A percentile compares a stretch with the other conserved stretches of the same genome.
Conservation (phyloP, 1,140 invertebrate species). For the Tetramorium simillimum region DNA sequence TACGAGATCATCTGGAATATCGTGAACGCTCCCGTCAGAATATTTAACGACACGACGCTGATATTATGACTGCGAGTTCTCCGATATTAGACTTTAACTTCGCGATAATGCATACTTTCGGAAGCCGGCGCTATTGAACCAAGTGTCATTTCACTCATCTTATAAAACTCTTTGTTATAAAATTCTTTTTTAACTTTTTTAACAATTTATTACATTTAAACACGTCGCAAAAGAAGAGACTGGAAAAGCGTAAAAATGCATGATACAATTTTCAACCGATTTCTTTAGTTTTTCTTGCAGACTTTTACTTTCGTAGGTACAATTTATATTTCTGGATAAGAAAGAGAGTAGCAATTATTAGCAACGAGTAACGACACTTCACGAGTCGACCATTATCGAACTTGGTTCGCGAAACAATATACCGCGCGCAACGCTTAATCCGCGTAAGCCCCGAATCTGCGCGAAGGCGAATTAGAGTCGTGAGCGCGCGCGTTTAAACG, state of each 20-base stretch:
- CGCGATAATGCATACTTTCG: not conserved
- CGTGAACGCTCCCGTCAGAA: conserved; percentile 23
- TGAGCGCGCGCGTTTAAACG: conserved; percentile 28
- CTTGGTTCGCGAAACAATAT: conserved; percentile 25
- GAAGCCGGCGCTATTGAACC: not conserved
- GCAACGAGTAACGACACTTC: conserved; percentile 13
- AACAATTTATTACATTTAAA: conserved; percentile 10
- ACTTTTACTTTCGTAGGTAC: not conserved
- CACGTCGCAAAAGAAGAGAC: not conserved
- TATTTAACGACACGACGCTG: conserved; percentile 44
- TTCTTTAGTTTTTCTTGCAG: not conserved
- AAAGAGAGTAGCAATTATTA: conserved; percentile 19
- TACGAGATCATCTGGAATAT: conserved; percentile 36
- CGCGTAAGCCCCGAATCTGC: conserved; percentile 35
- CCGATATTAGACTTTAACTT: conserved; percentile 24
- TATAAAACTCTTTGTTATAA: not conserved
- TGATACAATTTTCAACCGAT: not conserved
- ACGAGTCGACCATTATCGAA: conserved; percentile 33
- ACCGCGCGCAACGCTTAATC: conserved; percentile 26
- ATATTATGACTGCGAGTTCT: conserved; percentile 46
- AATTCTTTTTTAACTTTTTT: not conserved
- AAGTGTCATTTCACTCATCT: not conserved
- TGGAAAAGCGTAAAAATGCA: not conserved
- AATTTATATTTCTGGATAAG: conserved; percentile 20
- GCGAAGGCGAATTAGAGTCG: conserved; percentile 7